These are phyloP conservation scores for Brachynemurus nebulosus DNA, from an alignment of 2,888 invertebrate species.

Conservation along the genomic window DNA sequence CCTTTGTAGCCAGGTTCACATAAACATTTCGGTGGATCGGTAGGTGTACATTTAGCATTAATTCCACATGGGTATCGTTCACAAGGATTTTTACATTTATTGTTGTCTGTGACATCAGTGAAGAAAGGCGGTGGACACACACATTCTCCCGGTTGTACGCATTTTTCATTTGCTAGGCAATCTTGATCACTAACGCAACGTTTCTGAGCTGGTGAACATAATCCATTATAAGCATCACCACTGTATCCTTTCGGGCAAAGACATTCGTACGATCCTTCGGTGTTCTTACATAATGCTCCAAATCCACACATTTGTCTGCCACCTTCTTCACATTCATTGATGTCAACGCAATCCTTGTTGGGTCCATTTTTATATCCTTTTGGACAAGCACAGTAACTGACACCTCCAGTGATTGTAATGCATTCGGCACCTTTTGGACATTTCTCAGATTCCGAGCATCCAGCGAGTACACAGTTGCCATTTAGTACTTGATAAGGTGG, in stretches of 20 bases:
- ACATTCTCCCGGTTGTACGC: slow-evolving; percentile 83
- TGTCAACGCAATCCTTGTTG: slow-evolving; percentile 74
- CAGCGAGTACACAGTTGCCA: slow-evolving; percentile 72
- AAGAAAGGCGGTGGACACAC: slow-evolving; percentile 85
- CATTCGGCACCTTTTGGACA: slow-evolving; percentile 83
- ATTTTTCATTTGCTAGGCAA: slow-evolving; percentile 76
- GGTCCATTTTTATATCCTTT: slow-evolving; percentile 63
- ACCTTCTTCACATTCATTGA: slow-evolving; percentile 69
- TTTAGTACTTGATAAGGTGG: slow-evolving; percentile 73
- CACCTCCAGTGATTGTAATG: slow-evolving; percentile 75
- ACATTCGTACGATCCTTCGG: slow-evolving; percentile 63
- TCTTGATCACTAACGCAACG: slow-evolving; percentile 71
- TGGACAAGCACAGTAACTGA: slow-evolving; percentile 88
- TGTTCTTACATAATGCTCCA: slow-evolving; percentile 76
- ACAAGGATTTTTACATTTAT: slow-evolving; percentile 85
- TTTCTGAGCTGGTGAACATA: slow-evolving; percentile 70
- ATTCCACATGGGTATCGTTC: slow-evolving; percentile 82
- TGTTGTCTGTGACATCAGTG: slow-evolving; percentile 64
- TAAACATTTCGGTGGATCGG: slow-evolving; percentile 79
- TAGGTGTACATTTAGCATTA: slow-evolving; percentile 79
- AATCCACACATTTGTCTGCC: slow-evolving; percentile 67
- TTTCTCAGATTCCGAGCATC: slow-evolving; percentile 64
- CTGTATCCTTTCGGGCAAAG: slow-evolving; percentile 68
- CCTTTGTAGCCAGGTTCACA: slow-evolving; percentile 79
- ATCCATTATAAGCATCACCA: slow-evolving; percentile 68